A percentile compares a stretch with the other conserved stretches of the same genome.
Conservation (phyloP, 2,797 vertebrate species). For the Crenichthys baileyi region DNA sequence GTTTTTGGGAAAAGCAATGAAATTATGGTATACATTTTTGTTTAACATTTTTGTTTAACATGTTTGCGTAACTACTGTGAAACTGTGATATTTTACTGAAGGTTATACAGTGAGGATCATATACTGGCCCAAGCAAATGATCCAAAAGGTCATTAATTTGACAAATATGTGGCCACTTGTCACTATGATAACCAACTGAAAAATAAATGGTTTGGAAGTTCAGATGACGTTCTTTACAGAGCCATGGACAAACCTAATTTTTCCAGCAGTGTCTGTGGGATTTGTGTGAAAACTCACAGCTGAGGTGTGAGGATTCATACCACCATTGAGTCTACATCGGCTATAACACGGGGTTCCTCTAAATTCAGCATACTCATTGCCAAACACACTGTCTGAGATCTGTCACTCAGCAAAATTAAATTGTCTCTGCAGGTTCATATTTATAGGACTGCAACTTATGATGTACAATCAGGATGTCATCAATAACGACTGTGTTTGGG, state of each 20-base stretch:
- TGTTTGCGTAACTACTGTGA: background rate
- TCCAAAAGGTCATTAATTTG: background rate
- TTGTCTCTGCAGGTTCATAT: background rate
- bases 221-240: background rate
- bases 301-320: conserved; percentile 38
- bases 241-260: background rate
- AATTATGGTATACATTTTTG: background rate
- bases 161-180: background rate
- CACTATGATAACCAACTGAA: background rate
- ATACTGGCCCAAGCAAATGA: background rate
- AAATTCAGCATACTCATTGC: background rate
- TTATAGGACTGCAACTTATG: background rate
- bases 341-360: background rate
- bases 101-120: background rate
- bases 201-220: background rate
- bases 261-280: conserved; percentile 30
- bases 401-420: background rate
- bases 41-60: background rate
- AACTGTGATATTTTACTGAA: background rate
- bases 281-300: conserved; percentile 35
- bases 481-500: background rate
- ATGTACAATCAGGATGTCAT: background rate
- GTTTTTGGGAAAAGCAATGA: background rate
- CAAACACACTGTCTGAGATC: background rate
- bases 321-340: background rate